Conservation (phyloP, 2,113 vertebrate genomes). For the Pseudorectes ferrugineus region DNA sequence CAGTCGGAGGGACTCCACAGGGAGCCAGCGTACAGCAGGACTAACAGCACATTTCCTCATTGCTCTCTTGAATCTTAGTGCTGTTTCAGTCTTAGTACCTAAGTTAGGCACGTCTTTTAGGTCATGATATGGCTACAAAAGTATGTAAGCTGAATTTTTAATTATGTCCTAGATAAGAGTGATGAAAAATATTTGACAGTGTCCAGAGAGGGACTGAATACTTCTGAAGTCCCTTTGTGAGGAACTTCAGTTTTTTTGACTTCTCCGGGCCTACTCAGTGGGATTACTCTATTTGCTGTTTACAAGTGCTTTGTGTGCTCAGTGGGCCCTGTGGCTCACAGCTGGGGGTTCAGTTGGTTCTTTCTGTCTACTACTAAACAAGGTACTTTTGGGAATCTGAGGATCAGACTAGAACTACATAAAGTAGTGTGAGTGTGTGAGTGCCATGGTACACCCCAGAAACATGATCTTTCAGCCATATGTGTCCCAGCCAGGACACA, state of each 20-base stretch:
- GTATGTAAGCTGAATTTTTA: not conserved
- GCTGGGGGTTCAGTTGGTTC: not conserved
- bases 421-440: not conserved
- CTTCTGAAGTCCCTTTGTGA: not conserved
- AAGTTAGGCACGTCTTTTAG: not conserved
- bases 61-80: not conserved
- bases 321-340: fast-evolving
- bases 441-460: not conserved
- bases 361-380: not conserved
- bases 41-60: fast-evolving
- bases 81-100: not conserved
- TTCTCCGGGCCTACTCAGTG: not conserved
- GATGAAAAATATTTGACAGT: not conserved
- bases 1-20: fast-evolving
- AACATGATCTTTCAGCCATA: not conserved
- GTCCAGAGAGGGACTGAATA: not conserved
- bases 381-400: not conserved
- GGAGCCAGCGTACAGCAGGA: fast-evolving
- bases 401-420: not conserved
- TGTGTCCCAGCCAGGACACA: not conserved
- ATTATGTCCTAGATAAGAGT: not conserved
- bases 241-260: not conserved
- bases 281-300: not conserved
- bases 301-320: not conserved
- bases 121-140: not conserved